Evolutionary conservation across 2,797 vertebrate species (phyloP).

Genomic region (Lacerta viridis): DNA sequence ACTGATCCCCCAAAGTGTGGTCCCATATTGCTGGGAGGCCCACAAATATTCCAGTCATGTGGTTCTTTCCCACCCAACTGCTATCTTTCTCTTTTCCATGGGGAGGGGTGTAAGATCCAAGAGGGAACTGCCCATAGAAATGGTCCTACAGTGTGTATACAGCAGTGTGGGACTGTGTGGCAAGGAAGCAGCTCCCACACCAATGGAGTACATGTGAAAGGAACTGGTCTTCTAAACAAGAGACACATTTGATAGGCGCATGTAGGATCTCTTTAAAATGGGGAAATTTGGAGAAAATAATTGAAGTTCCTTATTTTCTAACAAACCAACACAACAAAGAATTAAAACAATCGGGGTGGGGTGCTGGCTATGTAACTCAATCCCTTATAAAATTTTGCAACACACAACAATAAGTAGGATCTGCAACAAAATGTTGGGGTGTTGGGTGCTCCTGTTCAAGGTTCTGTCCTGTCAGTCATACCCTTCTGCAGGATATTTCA

Average conservation of each 20-base stretch:
- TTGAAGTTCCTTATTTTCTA: background rate
- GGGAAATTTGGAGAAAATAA: background rate
- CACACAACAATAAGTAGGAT: background rate
- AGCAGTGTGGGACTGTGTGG: background rate
- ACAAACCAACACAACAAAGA: slow-evolving; percentile 3
- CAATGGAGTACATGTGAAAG: too few species aligned
- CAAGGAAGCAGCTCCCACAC: too few species aligned
- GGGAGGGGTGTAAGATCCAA: too few species aligned
- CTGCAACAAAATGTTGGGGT: too few species aligned
- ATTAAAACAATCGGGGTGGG: slow-evolving; percentile 58
- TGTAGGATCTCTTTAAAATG: background rate
- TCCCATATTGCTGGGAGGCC: too few species aligned
- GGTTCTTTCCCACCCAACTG: too few species aligned
- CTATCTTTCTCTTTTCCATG: too few species aligned
- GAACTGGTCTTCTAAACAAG: background rate
- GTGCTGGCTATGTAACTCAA: slow-evolving; percentile 55
- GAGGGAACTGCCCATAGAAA: background rate
- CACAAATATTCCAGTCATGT: too few species aligned
- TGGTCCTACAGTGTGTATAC: background rate
- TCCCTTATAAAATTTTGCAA: slow-evolving; percentile 67
- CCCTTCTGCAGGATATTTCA: too few species aligned
- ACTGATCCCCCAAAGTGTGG: too few species aligned
- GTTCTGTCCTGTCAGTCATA: too few species aligned
- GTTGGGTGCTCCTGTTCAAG: too few species aligned
- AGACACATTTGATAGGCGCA: background rate